Base-by-base conservation (phyloP, 1,140 invertebrate species). In the Mesaphorura yosii region DNA sequence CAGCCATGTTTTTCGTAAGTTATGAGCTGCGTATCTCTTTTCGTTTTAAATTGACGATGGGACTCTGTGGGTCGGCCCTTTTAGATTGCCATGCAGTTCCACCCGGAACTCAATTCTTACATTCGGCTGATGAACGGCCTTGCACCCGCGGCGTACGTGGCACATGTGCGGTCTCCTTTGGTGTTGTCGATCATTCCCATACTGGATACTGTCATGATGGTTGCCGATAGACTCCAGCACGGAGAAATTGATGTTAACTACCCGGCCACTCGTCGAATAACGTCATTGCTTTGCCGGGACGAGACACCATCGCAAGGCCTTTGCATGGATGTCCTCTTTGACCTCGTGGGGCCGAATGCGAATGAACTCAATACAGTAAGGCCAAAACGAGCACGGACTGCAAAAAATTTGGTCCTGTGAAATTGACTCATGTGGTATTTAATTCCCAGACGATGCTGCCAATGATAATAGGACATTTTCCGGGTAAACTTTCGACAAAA, bases 401-500 rank as follows among this genome's bases (percentile, higher is more conserved):
- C 17, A 10, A n/a, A n/a, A n/a, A n/a, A n/a, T n/a, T n/a, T n/a
- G n/a, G n/a, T n/a, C n/a, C n/a, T n/a, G n/a, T n/a, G n/a, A n/a
- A n/a, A n/a, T n/a, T n/a, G n/a, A n/a, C n/a, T n/a, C n/a, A n/a
- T n/a, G n/a, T n/a, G n/a, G n/a, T n/a, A 17, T 41, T 12, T 12
- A 7, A 15, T 40, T 15, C 23, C 17, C 28, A 83, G 80, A 81
- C 79, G 23, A 71, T 82, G 64, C 54, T 88, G 0, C 81, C 84
- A 0, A 75, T 83, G 0, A 83, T 88, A 63, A 67, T 85, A 1
- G 76, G 78, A 14, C 84, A 94, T 66, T 79, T 78, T 2, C 91
- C 91, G 2, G 84, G 86, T 1, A 88, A 88, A 6, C 77, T 86
- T 1, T 84, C 88, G 0, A 77, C 80, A 0, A 79, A 79, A 65